phyloP scores from a whole-genome alignment of 2,113 vertebrate species.

The Dicaeum eximium region DNA sequence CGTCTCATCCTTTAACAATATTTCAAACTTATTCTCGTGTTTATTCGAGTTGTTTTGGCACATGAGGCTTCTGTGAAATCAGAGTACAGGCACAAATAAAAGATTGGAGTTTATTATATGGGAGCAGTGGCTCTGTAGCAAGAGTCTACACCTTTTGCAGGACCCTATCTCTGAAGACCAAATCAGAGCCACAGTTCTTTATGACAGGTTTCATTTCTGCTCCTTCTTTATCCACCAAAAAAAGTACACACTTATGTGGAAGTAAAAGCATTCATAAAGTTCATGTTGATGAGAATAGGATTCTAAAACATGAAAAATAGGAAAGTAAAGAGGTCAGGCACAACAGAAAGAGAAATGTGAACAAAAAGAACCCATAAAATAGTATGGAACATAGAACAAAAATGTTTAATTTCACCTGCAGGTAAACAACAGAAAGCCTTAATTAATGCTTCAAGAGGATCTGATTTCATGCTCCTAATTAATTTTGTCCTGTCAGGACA shows the following conservation, averaged over 20 bases:
- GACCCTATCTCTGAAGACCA: not conserved
- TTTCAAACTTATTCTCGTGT: not conserved
- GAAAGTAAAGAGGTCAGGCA: not conserved
- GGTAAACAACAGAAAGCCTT: not conserved
- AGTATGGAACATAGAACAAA: not conserved
- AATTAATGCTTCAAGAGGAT: not conserved
- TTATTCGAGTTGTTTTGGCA: not conserved
- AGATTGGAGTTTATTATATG: not conserved
- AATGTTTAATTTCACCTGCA: not conserved
- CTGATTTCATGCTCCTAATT: not conserved
- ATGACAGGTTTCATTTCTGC: not conserved
- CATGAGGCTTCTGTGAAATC: not conserved
- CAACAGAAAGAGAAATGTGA: not conserved
- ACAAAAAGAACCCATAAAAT: not conserved
- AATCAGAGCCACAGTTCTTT: not conserved
- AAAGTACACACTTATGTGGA: not conserved
- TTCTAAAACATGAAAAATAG: not conserved
- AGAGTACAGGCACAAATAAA: not conserved
- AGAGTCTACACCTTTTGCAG: not conserved
- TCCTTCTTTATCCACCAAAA: not conserved
- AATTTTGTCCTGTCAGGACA: not conserved
- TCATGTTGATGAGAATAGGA: not conserved
- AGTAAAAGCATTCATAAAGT: not conserved
- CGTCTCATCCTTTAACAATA: not conserved
- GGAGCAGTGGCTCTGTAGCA: not conserved